A percentile compares a stretch with the other conserved stretches of the same genome.
Evolutionary conservation across 2,888 invertebrate species (phyloP).

Genomic region (Pecten maximus): DNA sequence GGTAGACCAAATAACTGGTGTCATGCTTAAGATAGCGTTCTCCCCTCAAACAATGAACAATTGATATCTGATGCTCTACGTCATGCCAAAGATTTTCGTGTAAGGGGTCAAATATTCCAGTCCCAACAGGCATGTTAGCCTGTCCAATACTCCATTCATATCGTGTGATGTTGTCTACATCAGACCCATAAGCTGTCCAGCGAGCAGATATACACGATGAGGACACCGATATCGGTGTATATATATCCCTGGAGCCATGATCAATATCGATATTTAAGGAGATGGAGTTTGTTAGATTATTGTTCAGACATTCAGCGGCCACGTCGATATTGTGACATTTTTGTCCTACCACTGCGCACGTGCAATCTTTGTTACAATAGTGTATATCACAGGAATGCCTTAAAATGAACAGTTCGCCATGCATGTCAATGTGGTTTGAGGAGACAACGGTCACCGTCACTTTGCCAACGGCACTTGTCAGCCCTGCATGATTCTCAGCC

Average conservation of each 20-base stretch:
- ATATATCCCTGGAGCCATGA: no score
- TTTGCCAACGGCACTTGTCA: slow-evolving; percentile 47
- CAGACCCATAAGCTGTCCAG: not conserved
- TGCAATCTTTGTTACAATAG: slow-evolving; percentile 62
- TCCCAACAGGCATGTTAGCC: slow-evolving; percentile 14
- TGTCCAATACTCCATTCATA: slow-evolving; percentile 51
- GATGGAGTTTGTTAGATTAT: not conserved
- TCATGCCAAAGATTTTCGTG: slow-evolving; percentile 46
- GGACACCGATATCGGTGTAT: not conserved
- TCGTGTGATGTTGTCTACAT: not conserved
- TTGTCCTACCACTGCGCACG: slow-evolving; percentile 63
- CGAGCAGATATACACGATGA: slow-evolving; percentile 8
- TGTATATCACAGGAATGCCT: slow-evolving; percentile 62
- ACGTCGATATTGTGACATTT: slow-evolving; percentile 31
- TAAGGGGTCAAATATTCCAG: slow-evolving; percentile 41
- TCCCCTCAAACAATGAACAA: slow-evolving; percentile 36
- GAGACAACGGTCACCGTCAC: slow-evolving; percentile 44
- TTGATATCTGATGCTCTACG: not conserved
- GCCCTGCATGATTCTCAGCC: slow-evolving; percentile 59
- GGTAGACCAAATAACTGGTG: slow-evolving; percentile 33
- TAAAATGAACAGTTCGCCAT: slow-evolving; percentile 55
- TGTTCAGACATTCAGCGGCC: not conserved
- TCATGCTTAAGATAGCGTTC: slow-evolving; percentile 23
- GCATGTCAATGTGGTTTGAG: not conserved
- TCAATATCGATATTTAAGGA: not conserved